Conservation (phyloP, 1,140 invertebrate genomes). For the Danaus plexippus region DNA sequence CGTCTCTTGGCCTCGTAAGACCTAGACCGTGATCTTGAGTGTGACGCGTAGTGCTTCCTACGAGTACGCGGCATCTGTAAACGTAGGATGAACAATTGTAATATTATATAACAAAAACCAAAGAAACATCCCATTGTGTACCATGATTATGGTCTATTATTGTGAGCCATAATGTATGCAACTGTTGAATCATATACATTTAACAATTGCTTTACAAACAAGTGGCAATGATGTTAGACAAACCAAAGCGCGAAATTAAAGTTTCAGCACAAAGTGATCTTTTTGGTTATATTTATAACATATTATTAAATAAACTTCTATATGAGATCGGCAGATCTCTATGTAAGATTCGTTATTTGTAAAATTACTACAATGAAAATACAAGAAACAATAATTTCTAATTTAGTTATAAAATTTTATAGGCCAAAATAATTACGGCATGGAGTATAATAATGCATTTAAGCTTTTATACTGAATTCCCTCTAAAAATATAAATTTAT, state of each 20-base stretch:
- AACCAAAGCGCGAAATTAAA: not conserved
- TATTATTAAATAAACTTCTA: no score
- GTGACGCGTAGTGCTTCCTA: slow-evolving; percentile 82
- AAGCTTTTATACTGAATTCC: no score
- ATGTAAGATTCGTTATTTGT: no score
- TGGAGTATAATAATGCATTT: no score
- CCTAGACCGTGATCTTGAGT: slow-evolving; percentile 69
- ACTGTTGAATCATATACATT: slow-evolving; percentile 10
- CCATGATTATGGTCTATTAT: slow-evolving; percentile 24
- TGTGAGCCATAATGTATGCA: slow-evolving; percentile 24
- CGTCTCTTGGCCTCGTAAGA: slow-evolving; percentile 72
- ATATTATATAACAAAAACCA: not conserved
- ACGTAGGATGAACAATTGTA: slow-evolving; percentile 4
- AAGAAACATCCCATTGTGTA: slow-evolving; percentile 8
- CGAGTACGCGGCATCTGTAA: slow-evolving; percentile 85
- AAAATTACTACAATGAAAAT: no score
- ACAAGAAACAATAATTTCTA: no score
- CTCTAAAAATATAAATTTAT: no score
- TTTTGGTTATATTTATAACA: no score
- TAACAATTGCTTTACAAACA: slow-evolving; percentile 16
- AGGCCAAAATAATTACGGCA: no score
- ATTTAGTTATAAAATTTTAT: no score
- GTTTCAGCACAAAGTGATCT: no score
- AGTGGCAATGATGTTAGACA: slow-evolving; percentile 12
- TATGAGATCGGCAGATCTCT: no score